These are phyloP conservation scores for Caiman crocodilus DNA, from an alignment of 2,797 vertebrate genomes.

Conservation along the genomic window DNA sequence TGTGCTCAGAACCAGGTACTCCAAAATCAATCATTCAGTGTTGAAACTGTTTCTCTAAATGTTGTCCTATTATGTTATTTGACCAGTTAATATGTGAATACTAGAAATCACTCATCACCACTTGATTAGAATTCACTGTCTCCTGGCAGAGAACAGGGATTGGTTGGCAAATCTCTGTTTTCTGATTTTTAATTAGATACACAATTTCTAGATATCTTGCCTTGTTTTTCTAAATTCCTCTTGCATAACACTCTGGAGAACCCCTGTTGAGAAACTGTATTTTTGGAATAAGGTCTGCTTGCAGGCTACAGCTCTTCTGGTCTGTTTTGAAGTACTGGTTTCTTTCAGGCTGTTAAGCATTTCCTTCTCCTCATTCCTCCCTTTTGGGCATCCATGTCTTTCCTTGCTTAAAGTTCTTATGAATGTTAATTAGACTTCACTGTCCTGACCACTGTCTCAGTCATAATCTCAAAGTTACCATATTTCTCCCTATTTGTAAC, in stretches of 20 bases:
- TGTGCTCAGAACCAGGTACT: background rate
- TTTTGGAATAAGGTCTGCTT: background rate
- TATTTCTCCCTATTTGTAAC: slow-evolving; percentile 26
- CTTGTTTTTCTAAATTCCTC: background rate
- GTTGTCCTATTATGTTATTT: background rate
- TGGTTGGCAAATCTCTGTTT: no score
- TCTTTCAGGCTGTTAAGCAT: background rate
- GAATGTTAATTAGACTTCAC: slow-evolving; percentile 26
- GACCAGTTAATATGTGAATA: background rate
- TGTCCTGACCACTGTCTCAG: background rate
- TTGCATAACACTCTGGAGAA: background rate
- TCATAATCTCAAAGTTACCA: slow-evolving; percentile 12
- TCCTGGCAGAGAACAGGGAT: background rate
- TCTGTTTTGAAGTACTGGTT: background rate
- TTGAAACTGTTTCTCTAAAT: background rate
- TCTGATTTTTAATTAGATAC: no score
- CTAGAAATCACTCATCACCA: background rate
- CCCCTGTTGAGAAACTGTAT: background rate
- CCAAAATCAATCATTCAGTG: background rate
- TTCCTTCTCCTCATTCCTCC: background rate
- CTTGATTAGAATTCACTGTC: background rate
- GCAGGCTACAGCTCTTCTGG: background rate
- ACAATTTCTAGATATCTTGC: background rate
- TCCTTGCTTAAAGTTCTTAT: slow-evolving; percentile 1
- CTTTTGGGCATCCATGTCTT: background rate